A percentile compares a stretch with the other conserved stretches of the same genome.
Conservation (phyloP, 2,888 invertebrate species). For the Ectemnius cavifrons region DNA sequence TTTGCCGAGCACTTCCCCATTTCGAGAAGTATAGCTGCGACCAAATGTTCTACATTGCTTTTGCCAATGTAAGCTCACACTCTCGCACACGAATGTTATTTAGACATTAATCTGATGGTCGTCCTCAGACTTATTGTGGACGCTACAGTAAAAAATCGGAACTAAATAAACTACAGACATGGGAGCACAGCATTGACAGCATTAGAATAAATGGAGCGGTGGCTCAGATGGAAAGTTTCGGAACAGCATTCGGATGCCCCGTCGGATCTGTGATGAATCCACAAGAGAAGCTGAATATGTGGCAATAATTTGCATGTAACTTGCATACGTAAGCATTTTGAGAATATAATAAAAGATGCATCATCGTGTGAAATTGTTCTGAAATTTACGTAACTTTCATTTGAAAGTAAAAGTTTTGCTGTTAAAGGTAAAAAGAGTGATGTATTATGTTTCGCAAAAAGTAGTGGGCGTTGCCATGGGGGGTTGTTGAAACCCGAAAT, state of each 20-base stretch:
- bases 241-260: not conserved
- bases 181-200: not conserved
- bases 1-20: not conserved
- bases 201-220: conserved; percentile 6
- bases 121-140: not conserved
- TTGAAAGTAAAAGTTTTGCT: too few relatives aligned
- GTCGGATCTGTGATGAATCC: not conserved
- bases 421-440: too few relatives aligned
- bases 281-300: not conserved
- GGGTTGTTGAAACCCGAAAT: too few relatives aligned
- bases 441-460: too few relatives aligned
- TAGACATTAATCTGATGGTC: not conserved
- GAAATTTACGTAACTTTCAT: too few relatives aligned
- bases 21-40: not conserved
- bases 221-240: not conserved
- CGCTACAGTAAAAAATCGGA: not conserved
- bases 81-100: not conserved
- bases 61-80: not conserved
- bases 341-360: too few relatives aligned
- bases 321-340: too few relatives aligned
- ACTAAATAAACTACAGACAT: not conserved
- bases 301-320: not conserved
- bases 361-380: too few relatives aligned
- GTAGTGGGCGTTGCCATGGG: too few relatives aligned
- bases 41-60: conserved; percentile 9